Base-by-base conservation (phyloP, 37 sponge, comb jelly and placozoan species). In the Spongilla lacustris region DNA sequence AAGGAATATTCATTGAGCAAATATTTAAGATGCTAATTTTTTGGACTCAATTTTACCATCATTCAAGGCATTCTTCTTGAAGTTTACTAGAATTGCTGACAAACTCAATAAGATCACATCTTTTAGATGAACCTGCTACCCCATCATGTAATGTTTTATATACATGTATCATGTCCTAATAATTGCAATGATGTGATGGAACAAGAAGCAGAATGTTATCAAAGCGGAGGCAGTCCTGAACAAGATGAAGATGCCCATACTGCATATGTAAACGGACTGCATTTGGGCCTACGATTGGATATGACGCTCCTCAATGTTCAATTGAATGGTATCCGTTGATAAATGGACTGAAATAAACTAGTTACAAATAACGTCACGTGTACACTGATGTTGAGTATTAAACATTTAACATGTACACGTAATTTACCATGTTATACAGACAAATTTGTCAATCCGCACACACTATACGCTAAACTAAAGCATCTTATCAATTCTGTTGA, bases 401-500 rank as follows among this genome's bases (percentile, higher is more conserved):
- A 41, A 6, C 41, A 41, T 41, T 41, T 41, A 41, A 41, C 41
- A 41, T 41, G 41, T 41, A 41, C 41, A 41, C 6, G 41, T 41
- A 41, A 41, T 41, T 41, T 41, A 41, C 41, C 6, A 41, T 41
- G n/a, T 21, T 32, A 71, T 35, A 86, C 79, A 81, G 33, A 35
- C 24, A 87, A 24, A 72, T 87, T 87, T 8, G 81, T 81, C 25
- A 32, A 25, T 75, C 89, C 34, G 84, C 73, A 83, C 89, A 89
- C 11, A 80, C 87, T 32, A 76, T 41, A 41, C n/a, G n/a, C n/a
- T n/a, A n/a, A n/a, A n/a, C 68, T 33, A 88, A 21, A 41, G 41
- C 25, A 83, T 70, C 68, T 88, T 88, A 50, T 82, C 89, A 75
- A 88, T 73, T 22, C 37, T 69, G 28, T 73, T 75, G 70, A 27